A percentile compares a stretch with the other conserved stretches of the same genome.
These are phyloP conservation scores for Hartigia nigra DNA, from an alignment of 2,888 invertebrate species.

Conservation along the genomic window DNA sequence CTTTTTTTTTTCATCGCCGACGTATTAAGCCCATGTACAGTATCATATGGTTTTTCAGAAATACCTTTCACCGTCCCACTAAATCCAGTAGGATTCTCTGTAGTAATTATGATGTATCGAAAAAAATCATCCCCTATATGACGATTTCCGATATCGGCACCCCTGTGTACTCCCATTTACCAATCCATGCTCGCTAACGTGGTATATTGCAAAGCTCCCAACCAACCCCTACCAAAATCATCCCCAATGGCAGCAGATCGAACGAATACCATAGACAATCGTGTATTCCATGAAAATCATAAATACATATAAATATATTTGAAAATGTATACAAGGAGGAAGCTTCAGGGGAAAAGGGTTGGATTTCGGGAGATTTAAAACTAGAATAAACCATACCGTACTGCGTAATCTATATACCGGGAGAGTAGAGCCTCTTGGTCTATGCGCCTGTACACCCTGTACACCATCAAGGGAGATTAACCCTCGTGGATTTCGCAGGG, in stretches of 20 bases:
- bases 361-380: background rate
- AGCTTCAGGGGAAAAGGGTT: background rate
- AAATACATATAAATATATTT: background rate
- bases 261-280: background rate
- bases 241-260: background rate
- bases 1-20: background rate
- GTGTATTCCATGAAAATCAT: background rate
- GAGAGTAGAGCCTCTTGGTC: background rate
- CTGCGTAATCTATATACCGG: background rate
- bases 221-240: background rate
- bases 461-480: conserved; percentile 1
- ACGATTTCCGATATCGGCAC: background rate
- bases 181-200: background rate
- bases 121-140: background rate
- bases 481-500: conserved; percentile 55
- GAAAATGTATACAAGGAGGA: background rate
- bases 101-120: background rate
- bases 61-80: background rate
- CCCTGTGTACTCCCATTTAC: background rate
- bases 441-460: background rate
- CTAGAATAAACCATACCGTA: background rate
- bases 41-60: background rate
- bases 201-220: background rate
- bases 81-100: background rate
- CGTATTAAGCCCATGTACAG: background rate